Evolutionary conservation across 2,113 vertebrate species (phyloP).

Genomic region (Notechis scutatus): DNA sequence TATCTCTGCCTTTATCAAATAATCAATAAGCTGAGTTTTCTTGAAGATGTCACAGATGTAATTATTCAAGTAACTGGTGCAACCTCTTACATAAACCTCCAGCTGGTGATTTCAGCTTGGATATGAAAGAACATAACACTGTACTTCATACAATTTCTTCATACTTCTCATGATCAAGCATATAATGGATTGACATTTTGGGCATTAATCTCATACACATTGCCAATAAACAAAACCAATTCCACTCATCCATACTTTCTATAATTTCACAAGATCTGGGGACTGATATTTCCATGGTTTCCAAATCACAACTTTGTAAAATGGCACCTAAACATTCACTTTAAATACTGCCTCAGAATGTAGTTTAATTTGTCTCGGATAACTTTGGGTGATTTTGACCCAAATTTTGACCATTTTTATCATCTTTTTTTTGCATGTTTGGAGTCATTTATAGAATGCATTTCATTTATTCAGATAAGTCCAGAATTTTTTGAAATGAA

Average conservation of each 20-base stretch:
- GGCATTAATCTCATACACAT: constrained; percentile 28
- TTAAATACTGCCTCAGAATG: background rate
- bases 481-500: background rate
- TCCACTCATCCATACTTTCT: background rate
- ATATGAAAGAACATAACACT: constrained; percentile 51
- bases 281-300: background rate
- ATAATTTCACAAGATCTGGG: background rate
- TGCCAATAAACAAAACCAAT: background rate
- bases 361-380: background rate
- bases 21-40: constrained; percentile 49
- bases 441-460: background rate
- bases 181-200: constrained; percentile 48
- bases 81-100: constrained; percentile 50
- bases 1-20: constrained; percentile 53
- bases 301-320: background rate
- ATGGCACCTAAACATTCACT: constrained; percentile 26
- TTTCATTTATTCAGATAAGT: background rate
- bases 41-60: constrained; percentile 62
- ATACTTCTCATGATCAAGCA: constrained; percentile 2
- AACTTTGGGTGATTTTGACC: background rate
- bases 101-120: constrained; percentile 50
- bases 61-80: constrained; percentile 57
- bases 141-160: constrained; percentile 16
- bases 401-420: background rate
- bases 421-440: background rate